Evolutionary conservation across 2,797 vertebrate species (phyloP), one percentile per base, ranked within the genome.

Genomic region (Pelodytes ibericus): DNA sequence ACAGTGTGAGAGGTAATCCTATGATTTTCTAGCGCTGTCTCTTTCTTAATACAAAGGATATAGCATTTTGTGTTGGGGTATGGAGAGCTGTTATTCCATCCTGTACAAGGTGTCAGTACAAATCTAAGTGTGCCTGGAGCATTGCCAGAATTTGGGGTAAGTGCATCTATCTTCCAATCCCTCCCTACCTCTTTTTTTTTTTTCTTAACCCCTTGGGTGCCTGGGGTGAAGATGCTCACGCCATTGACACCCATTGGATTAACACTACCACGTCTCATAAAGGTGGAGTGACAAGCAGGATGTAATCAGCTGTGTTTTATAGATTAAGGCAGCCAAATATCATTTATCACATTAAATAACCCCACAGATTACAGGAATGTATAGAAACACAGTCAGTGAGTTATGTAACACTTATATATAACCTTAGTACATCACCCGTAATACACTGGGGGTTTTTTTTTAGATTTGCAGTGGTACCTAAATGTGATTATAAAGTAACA

Each of bases 71-170:
- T 41, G 44, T 58, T 51, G 58, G 58, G 33, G 33, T 47, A 27
- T 68, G 41, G 57, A 51, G n/a, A 13, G 22, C 20, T 53, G 58
- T 25, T 22, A 59, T 31, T 16, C 22, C 73, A 27, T 24, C 61
- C 44, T 57, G 20, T 59, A 11, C 41, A 60, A 33, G 36, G 39
- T n/a, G n/a, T n/a, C n/a, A n/a, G n/a, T 68, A 51, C 56, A 44
- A 60, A 26, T 26, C 44, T 69, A 47, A 74, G 49, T 56, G 49
- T 49, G 58, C 31, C 58, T 44, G 58, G 65, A 69, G 22, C 66
- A 20, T 20, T 71, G 47, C 53, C 59, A 70, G 24, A 57, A 63
- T 56, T 24, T 25, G 59, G 25, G 74, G 66, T 71, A 76, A 76
- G 74, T 76, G 58, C 47, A 31, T 41, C 49, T 69, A 30, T 67